Evolutionary conservation across 2,797 vertebrate species (phyloP).

Genomic region (Onychomys arenicola): DNA sequence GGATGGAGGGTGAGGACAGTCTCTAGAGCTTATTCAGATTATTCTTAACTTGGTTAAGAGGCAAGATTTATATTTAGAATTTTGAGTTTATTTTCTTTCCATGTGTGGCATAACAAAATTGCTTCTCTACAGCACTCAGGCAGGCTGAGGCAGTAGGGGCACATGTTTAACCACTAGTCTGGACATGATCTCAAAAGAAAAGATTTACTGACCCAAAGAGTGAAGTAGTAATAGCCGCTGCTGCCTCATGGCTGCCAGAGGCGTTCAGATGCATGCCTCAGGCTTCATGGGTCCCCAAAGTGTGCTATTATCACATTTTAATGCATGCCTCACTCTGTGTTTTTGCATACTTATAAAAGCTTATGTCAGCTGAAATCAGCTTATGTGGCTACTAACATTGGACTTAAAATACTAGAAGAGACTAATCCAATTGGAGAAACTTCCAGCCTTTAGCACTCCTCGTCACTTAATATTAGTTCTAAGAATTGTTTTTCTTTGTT

Average conservation of each 20-base stretch:
- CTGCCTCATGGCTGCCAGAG: slow-evolving; percentile 34
- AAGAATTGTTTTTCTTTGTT: slow-evolving; percentile 49
- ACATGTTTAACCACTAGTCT: neutral
- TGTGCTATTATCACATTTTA: slow-evolving; percentile 70
- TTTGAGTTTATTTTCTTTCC: neutral
- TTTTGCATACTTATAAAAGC: slow-evolving; percentile 68
- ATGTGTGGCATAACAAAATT: slow-evolving; percentile 39
- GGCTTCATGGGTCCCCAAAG: slow-evolving; percentile 48
- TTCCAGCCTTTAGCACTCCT: slow-evolving; percentile 59
- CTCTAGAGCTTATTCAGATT: slow-evolving; percentile 17
- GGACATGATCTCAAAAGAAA: neutral
- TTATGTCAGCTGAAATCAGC: slow-evolving; percentile 59
- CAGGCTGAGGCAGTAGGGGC: neutral
- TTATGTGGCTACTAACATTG: slow-evolving; percentile 61
- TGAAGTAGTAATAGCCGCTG: slow-evolving; percentile 12
- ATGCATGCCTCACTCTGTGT: slow-evolving; percentile 51
- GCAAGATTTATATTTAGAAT: slow-evolving; percentile 62
- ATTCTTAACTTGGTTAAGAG: slow-evolving; percentile 9
- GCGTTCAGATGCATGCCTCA: slow-evolving; percentile 13
- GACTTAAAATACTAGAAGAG: slow-evolving; percentile 54
- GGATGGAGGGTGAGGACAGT: neutral
- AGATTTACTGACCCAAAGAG: slow-evolving; percentile 53
- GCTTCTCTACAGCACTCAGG: neutral
- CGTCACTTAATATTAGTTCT: slow-evolving; percentile 56
- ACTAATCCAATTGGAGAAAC: slow-evolving; percentile 42